These are phyloP conservation scores for Danio rerio DNA, from an alignment of 2,113 vertebrate genomes.

Conservation along the genomic window DNA sequence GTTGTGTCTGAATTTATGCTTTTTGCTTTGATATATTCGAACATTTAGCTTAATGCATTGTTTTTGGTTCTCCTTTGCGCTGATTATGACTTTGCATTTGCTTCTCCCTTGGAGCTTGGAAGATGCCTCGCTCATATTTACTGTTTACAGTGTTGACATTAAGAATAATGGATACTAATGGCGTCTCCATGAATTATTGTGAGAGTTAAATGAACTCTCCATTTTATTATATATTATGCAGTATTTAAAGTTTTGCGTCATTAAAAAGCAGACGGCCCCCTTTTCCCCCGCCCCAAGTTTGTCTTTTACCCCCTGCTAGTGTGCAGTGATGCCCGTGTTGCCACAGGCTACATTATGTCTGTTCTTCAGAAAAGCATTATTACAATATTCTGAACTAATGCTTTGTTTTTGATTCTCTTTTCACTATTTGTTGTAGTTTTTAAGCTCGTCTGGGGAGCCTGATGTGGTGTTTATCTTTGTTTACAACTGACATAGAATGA, in stretches of 20 bases:
- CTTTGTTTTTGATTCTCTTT: constrained; percentile 73
- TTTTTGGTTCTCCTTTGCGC: constrained; percentile 58
- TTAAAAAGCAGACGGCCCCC: constrained; percentile 94
- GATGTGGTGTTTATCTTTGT: not conserved
- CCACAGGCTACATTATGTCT: constrained; percentile 84
- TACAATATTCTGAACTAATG: constrained; percentile 73
- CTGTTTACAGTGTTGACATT: constrained; percentile 95
- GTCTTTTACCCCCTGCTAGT: constrained; percentile 87
- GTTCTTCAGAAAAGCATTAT: constrained; percentile 79
- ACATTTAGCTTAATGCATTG: constrained; percentile 49
- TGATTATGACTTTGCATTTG: constrained; percentile 72
- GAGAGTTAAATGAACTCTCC: constrained; percentile 98
- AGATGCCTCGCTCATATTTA: constrained; percentile 82
- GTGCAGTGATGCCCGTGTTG: constrained; percentile 84
- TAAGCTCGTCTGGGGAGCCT: constrained; percentile 11
- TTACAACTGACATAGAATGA: too few species aligned
- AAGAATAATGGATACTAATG: constrained; percentile 96
- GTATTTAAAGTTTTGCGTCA: constrained; percentile 99
- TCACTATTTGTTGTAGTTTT: constrained; percentile 59
- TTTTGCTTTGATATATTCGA: constrained; percentile 32
- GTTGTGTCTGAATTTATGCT: constrained; percentile 18
- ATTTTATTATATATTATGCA: constrained; percentile 99
- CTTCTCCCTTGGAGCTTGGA: constrained; percentile 61
- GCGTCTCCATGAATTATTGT: constrained; percentile 91
- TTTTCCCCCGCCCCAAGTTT: constrained; percentile 86